Evolutionary conservation across 2,888 invertebrate species (phyloP), one percentile per base, ranked within the genome.

Genomic region (Drosophila subsilvestris): DNA sequence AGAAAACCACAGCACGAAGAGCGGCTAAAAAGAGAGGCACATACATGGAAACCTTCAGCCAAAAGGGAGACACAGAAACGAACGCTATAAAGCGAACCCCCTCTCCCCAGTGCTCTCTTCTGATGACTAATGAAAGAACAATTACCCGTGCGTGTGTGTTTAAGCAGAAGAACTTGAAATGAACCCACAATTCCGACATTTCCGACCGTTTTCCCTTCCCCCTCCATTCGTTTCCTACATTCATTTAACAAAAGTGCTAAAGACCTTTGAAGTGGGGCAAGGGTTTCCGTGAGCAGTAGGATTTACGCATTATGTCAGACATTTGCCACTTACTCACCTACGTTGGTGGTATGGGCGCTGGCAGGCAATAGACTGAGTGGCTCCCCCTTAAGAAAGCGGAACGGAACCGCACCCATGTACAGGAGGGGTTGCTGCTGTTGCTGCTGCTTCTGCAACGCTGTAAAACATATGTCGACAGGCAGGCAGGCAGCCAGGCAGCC

Each of bases 201-300:
- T 32, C 32, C 32, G 32, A 12, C 32, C 4, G 32, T 32, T 32
- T 32, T 32, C 12, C 5, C 9, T 9, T 27, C 3, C 32, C 12
- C 57, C 25, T 14, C 29, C 27, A 18, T 14, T 42, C 18, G 37
- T 22, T 25, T 47, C 25, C 66, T 63, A 58, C 61, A 55, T 82
- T 76, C 71, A 79, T 83, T 77, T 77, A 79, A 77, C 80, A 80
- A 80, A 79, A 79, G 82, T 76, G 79, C 83, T 71, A 76, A 78
- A 65, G 58, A 74, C 79, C 49, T 53, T 50, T 10, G 18, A 56
- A 50, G 18, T 14, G 47, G 44, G 42, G 45, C 55, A 22, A 49
- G 63, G 63, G 49, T 32, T 32, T 32, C 12, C 32, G 32, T 32
- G 32, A 12, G 25, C 9, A 8, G 37, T 4, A 65, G 63, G 74